Conservation (phyloP, 2,113 vertebrate genomes). For the Arizona elegans region DNA sequence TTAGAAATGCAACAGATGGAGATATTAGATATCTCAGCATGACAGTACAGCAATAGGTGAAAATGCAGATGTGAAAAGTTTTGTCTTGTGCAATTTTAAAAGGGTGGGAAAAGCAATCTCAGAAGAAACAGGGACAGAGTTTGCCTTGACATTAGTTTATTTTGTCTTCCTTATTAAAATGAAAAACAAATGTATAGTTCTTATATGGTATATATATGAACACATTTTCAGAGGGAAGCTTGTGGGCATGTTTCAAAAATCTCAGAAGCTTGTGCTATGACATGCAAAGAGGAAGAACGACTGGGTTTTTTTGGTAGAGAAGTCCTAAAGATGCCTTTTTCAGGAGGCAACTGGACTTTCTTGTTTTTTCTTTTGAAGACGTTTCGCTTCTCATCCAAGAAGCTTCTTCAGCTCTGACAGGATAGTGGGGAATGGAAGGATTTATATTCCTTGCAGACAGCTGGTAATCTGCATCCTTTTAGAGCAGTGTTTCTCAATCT, state of each 20-base stretch:
- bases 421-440: too few relatives aligned
- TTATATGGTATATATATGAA: not conserved
- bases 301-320: not conserved
- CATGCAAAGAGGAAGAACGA: not conserved
- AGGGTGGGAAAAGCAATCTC: not conserved
- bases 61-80: not conserved
- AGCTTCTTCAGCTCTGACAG: too few relatives aligned
- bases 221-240: not conserved
- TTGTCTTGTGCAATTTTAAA: not conserved
- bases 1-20: not conserved
- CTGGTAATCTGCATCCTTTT: too few relatives aligned
- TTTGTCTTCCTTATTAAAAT: not conserved
- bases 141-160: not conserved
- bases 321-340: too few relatives aligned
- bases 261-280: not conserved
- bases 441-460: too few relatives aligned
- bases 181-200: not conserved
- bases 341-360: too few relatives aligned
- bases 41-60: not conserved
- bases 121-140: not conserved
- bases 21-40: not conserved
- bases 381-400: too few relatives aligned
- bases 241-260: not conserved
- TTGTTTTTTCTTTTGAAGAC: too few relatives aligned
- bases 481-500: too few relatives aligned